Evolutionary conservation across 1,140 invertebrate species (phyloP).

Genomic region (Leptopilina boulardi): DNA sequence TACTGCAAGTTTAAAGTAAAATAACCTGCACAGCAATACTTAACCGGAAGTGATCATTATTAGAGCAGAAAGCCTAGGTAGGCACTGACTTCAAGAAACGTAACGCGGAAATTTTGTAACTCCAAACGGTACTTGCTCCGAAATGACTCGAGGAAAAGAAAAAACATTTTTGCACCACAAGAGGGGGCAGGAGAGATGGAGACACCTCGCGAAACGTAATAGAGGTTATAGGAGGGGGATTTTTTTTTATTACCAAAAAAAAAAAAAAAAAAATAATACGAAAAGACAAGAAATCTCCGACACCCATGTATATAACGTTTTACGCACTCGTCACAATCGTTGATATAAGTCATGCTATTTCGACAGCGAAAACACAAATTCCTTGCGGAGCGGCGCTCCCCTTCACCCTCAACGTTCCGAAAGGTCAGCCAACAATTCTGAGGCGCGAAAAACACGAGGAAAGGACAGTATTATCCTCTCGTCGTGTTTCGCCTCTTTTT

Average conservation of each 20-base stretch:
- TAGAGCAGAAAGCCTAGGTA: slow-evolving; percentile 31
- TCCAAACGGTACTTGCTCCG: slow-evolving; percentile 13
- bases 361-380: slow-evolving; percentile 50
- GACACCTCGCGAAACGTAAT: neutral
- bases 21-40: slow-evolving; percentile 8
- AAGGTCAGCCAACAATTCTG: slow-evolving; percentile 56
- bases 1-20: neutral
- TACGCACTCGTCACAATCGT: slow-evolving; percentile 40
- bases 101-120: slow-evolving; percentile 26
- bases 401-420: slow-evolving; percentile 50
- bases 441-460: slow-evolving; percentile 36
- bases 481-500: slow-evolving; percentile 38
- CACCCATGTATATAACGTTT: neutral
- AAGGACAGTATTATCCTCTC: slow-evolving; percentile 10
- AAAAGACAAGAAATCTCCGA: neutral
- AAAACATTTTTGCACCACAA: neutral
- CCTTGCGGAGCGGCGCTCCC: slow-evolving; percentile 50
- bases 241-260: slow-evolving; percentile 24
- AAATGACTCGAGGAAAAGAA: neutral
- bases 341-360: slow-evolving; percentile 18
- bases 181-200: neutral
- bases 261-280: slow-evolving; percentile 29
- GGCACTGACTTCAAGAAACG: slow-evolving; percentile 17
- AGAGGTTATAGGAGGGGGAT: neutral
- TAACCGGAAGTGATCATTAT: slow-evolving; percentile 14